These are phyloP conservation scores for Luffia ferchaultella DNA, from an alignment of 2,888 invertebrate genomes.

Conservation along the genomic window DNA sequence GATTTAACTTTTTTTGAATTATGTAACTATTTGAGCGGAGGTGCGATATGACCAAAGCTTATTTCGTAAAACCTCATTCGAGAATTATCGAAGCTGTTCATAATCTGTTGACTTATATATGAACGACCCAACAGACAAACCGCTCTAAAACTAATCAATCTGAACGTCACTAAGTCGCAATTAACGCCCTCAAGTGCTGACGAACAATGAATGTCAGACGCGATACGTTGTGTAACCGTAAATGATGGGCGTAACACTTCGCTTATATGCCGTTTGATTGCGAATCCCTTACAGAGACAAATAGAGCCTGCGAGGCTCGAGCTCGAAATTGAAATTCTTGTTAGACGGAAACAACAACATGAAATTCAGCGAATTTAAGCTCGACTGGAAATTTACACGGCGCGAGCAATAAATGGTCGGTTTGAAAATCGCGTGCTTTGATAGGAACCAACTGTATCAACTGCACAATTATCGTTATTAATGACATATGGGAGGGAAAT, in stretches of 20 bases:
- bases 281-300: not conserved
- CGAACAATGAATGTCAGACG: not conserved
- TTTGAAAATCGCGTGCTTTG: not conserved
- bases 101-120: too few species aligned
- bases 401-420: not conserved
- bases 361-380: not conserved
- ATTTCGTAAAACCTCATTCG: too few species aligned
- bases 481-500: too few species aligned
- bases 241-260: not conserved
- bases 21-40: too few species aligned
- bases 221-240: not conserved
- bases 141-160: not conserved
- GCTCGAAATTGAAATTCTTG: not conserved
- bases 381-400: not conserved
- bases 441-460: not conserved
- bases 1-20: too few species aligned
- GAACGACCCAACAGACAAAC: too few species aligned
- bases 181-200: not conserved
- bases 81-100: too few species aligned
- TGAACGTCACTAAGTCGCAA: not conserved
- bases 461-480: too few species aligned
- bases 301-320: not conserved
- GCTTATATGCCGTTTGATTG: not conserved
- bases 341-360: not conserved
- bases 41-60: too few species aligned